These are phyloP conservation scores for Oryzias celebensis DNA, from an alignment of 2,113 vertebrate genomes.

Conservation along the genomic window DNA sequence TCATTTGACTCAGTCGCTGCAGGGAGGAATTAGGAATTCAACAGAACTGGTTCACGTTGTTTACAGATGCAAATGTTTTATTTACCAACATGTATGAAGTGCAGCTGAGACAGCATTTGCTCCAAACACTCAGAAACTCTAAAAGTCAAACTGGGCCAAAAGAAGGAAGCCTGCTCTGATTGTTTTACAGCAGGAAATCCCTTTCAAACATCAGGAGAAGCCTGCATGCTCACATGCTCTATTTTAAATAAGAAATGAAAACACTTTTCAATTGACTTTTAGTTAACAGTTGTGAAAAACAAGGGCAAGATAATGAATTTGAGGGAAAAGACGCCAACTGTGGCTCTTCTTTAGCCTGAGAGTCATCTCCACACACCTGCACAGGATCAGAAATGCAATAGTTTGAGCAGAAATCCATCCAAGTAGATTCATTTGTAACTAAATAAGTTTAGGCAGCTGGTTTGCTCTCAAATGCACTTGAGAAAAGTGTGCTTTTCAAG, in stretches of 20 bases:
- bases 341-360: conserved; percentile 2
- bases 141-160: conserved; percentile 30
- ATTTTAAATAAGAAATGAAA: too few species aligned
- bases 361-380: not conserved
- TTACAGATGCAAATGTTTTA: conserved; percentile 57
- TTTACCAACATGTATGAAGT: conserved; percentile 58
- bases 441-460: conserved; percentile 28
- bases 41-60: conserved; percentile 52
- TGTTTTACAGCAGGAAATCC: conserved; percentile 2
- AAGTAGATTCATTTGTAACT: conserved; percentile 47
- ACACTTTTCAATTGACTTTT: not conserved
- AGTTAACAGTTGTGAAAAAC: not conserved
- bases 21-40: conserved; percentile 35
- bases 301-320: conserved; percentile 1
- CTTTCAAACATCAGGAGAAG: conserved; percentile 19
- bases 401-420: conserved; percentile 30
- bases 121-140: conserved; percentile 34
- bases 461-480: conserved; percentile 27
- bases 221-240: too few species aligned
- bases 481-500: conserved; percentile 10
- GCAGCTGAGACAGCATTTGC: conserved; percentile 25
- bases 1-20: not conserved
- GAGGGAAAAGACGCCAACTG: not conserved
- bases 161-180: conserved; percentile 29
- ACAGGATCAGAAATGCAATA: conserved; percentile 30